A percentile compares a stretch with the other conserved stretches of the same genome.
phyloP scores from a whole-genome alignment of 2,797 vertebrate species.

The Nothura maculosa region DNA sequence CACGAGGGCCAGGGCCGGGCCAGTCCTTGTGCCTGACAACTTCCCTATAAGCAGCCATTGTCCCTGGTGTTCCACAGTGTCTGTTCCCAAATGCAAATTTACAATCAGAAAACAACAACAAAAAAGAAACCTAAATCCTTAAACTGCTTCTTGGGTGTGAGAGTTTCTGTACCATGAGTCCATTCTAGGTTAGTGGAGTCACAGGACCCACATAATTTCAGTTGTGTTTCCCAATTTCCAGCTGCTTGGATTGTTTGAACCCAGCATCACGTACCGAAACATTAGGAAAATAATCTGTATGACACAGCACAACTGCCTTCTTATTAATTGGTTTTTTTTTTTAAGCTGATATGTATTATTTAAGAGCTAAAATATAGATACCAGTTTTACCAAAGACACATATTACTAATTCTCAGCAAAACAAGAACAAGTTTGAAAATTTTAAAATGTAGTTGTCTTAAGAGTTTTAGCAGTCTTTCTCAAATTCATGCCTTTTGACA shows the following conservation, averaged over 20 bases:
- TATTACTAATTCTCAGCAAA: slow-evolving; percentile 84
- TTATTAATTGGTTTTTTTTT: slow-evolving; percentile 65
- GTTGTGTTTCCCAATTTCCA: slow-evolving; percentile 51
- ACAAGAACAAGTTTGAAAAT: slow-evolving; percentile 58
- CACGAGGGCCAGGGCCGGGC: not conserved
- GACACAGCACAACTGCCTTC: slow-evolving; percentile 87
- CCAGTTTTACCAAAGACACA: slow-evolving; percentile 91
- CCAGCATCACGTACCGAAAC: slow-evolving; percentile 62
- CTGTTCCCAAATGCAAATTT: slow-evolving; percentile 22
- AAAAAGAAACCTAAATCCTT: not conserved
- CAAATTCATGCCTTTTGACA: slow-evolving; percentile 71
- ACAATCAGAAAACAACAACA: slow-evolving; percentile 4
- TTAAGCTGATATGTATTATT: slow-evolving; percentile 74
- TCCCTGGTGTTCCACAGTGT: slow-evolving; percentile 18
- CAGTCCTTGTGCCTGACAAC: not conserved
- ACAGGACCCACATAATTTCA: slow-evolving; percentile 33
- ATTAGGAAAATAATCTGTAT: slow-evolving; percentile 68
- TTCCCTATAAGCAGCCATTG: not conserved
- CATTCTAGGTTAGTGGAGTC: slow-evolving; percentile 40
- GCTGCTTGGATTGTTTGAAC: slow-evolving; percentile 59
- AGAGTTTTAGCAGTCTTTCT: slow-evolving; percentile 76
- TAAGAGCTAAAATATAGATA: slow-evolving; percentile 77
- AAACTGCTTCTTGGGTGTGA: not conserved
- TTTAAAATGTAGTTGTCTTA: slow-evolving; percentile 72
- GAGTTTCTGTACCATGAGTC: not conserved